These are phyloP conservation scores for Timema cristinae DNA, from an alignment of 2,888 invertebrate species.

Conservation along the genomic window DNA sequence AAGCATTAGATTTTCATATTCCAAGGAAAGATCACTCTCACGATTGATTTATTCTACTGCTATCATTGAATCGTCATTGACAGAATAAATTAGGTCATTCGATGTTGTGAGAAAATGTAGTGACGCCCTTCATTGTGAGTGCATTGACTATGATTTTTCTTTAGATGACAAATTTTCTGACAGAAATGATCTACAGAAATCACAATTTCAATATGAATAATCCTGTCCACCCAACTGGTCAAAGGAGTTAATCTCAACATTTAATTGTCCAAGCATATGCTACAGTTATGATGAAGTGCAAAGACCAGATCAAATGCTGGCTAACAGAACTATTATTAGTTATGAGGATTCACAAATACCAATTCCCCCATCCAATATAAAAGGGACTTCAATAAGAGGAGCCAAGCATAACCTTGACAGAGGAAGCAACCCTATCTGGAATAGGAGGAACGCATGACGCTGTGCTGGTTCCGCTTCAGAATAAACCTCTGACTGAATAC, in stretches of 20 bases:
- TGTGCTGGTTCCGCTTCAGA: neutral
- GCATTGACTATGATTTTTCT: neutral
- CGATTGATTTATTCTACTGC: neutral
- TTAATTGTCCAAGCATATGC: neutral
- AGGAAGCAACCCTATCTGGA: neutral
- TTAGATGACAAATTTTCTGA: neutral
- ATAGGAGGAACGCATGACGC: neutral
- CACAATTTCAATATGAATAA: neutral
- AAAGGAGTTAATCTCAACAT: neutral
- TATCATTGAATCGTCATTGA: neutral
- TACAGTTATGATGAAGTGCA: neutral
- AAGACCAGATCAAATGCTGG: slow-evolving; percentile 1
- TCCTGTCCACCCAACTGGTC: neutral
- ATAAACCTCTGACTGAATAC: no score
- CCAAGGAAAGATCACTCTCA: neutral
- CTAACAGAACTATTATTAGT: neutral
- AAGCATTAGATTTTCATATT: neutral
- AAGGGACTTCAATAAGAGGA: neutral
- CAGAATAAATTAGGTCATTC: neutral
- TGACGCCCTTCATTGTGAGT: neutral
- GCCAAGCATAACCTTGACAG: neutral
- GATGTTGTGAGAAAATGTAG: neutral
- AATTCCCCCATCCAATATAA: neutral
- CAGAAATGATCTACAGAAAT: neutral
- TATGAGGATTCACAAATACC: neutral